Evolutionary conservation across 2,113 vertebrate species (phyloP).

Genomic region (Trochalopteron elliotii): DNA sequence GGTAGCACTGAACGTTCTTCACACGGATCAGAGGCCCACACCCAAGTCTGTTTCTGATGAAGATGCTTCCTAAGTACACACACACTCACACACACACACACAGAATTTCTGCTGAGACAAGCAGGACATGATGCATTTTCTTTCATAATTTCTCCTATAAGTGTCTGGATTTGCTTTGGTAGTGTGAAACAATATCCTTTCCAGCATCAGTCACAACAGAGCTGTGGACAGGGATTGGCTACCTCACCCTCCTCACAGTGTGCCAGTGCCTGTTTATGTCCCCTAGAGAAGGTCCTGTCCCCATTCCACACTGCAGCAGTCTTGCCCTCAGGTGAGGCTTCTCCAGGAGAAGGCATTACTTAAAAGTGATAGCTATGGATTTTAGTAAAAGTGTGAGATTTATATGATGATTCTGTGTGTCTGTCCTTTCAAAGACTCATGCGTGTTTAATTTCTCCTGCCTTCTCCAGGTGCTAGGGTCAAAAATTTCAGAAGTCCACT

Average conservation of each 20-base stretch:
- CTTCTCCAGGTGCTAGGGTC: background rate
- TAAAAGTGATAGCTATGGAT: background rate
- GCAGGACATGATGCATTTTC: background rate
- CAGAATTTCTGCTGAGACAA: background rate
- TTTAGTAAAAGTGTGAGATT: background rate
- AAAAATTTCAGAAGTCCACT: background rate
- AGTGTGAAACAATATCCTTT: background rate
- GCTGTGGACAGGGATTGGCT: background rate
- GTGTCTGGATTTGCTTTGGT: background rate
- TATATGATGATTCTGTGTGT: background rate
- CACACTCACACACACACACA: background rate
- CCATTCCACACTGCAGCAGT: background rate
- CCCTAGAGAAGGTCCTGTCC: background rate
- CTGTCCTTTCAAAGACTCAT: background rate
- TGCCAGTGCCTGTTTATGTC: background rate
- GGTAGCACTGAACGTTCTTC: background rate
- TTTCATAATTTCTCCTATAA: background rate
- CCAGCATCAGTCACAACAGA: background rate
- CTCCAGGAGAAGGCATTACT: background rate
- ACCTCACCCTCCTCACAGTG: background rate
- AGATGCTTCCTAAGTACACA: background rate
- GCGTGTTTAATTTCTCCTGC: background rate
- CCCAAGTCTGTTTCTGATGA: background rate
- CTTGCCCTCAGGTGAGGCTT: background rate
- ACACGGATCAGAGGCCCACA: background rate